Base-by-base conservation (phyloP, 1,140 invertebrate species). In the Streblospio benedicti region DNA sequence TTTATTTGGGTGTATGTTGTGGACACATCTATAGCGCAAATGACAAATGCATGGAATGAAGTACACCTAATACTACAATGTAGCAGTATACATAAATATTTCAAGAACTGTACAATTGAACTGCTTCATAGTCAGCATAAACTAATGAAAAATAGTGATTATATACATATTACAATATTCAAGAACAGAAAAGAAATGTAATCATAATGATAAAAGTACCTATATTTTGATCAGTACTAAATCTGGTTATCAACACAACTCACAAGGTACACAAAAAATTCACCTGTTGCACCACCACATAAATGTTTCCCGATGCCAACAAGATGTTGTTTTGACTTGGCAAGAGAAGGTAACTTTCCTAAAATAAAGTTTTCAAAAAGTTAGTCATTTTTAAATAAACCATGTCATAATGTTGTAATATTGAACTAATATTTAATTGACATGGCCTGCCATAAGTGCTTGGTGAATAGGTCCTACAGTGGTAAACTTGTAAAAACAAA, bases 231-330 rank as follows among this genome's bases (percentile, higher is more conserved):
- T n/a, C n/a, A n/a, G n/a, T n/a, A n/a, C n/a, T n/a, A n/a, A n/a
- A n/a, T n/a, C n/a, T n/a, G n/a, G n/a, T n/a, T n/a, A n/a, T n/a
- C n/a, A n/a, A n/a, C n/a, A n/a, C 16, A 33, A 52, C 56, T 59
- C 25, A 59, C 52, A 62, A 47, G 30, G 45, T 43, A n/a, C 38
- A 35, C 43, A 32, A 43, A 53, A 57, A 59, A 67, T 61, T 65
- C 71, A 87, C 87, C 87, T 63, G 89, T 90, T 32, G 89, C 90
- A 20, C 79, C 83, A 1, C 90, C 90, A 74, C 90, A 93, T 18
- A 93, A 79, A 78, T 93, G 90, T 77, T 93, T 93, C 0, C 88
- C 86, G 30, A 90, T 74, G 1, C 83, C 89, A 43, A 91, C 85
- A 45, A 86, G 80, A 51, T 61, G 60, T 41, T 71, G 65, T 16